These are phyloP conservation scores for Slavum lentiscoides DNA, from an alignment of 2,888 invertebrate species.

Conservation along the genomic window DNA sequence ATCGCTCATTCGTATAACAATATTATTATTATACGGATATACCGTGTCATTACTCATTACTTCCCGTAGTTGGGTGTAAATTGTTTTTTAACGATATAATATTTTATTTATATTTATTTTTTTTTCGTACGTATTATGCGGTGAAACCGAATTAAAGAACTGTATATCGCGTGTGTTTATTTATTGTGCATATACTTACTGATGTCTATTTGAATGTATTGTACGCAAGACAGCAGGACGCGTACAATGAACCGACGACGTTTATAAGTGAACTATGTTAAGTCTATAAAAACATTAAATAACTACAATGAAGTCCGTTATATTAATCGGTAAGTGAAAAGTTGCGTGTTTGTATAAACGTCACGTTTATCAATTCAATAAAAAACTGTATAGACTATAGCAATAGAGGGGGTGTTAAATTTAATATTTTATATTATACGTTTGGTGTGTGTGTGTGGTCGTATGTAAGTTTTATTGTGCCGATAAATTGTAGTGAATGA, in stretches of 20 bases:
- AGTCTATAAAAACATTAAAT: background rate
- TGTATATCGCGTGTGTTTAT: background rate
- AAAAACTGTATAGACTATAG: too few relatives aligned
- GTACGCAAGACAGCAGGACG: background rate
- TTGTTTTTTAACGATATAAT: background rate
- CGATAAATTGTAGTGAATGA: too few relatives aligned
- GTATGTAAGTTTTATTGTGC: too few relatives aligned
- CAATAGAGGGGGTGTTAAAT: too few relatives aligned
- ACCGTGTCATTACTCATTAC: background rate
- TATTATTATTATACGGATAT: background rate
- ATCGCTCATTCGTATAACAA: slow-evolving; percentile 22
- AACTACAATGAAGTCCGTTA: slow-evolving; percentile 23
- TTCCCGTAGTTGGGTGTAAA: background rate
- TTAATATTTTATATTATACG: too few relatives aligned
- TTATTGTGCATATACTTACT: background rate
- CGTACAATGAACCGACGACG: background rate
- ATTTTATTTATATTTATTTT: too few relatives aligned
- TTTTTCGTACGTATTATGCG: background rate
- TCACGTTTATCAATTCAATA: background rate
- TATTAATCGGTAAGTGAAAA: slow-evolving; percentile 16
- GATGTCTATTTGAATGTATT: slow-evolving; percentile 4
- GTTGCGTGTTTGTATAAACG: background rate
- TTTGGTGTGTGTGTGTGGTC: too few relatives aligned
- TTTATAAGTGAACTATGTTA: slow-evolving; percentile 27
- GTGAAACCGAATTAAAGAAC: background rate